These are phyloP conservation scores for Poeciliopsis presidionis DNA, from an alignment of 2,797 vertebrate species.

Conservation along the genomic window DNA sequence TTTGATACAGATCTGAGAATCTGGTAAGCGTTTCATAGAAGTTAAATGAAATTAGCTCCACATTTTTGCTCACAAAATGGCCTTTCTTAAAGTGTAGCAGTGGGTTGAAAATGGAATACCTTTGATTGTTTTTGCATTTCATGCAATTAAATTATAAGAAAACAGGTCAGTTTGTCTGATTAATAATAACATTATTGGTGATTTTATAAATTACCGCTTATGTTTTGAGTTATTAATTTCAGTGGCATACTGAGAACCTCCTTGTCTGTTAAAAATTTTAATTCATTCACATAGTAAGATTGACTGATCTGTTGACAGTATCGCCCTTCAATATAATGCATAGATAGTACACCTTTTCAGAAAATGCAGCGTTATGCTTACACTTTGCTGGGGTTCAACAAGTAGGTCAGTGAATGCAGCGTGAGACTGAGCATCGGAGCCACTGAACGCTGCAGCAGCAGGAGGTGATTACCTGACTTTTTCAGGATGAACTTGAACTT, in stretches of 20 bases:
- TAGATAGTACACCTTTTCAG: background rate
- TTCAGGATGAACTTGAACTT: background rate
- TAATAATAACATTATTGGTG: background rate
- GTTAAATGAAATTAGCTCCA: background rate
- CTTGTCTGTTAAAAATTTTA: background rate
- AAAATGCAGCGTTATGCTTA: conserved; percentile 7
- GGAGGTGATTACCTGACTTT: background rate
- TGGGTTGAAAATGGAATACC: background rate
- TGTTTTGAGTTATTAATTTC: background rate
- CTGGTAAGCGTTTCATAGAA: background rate
- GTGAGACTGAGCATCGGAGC: conserved; percentile 15
- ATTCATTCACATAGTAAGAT: background rate
- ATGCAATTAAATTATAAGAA: background rate
- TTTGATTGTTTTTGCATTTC: background rate
- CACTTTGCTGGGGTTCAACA: conserved; percentile 24
- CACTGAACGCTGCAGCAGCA: background rate
- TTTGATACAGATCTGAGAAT: background rate
- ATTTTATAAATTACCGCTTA: background rate
- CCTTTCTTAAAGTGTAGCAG: background rate
- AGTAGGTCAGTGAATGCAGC: conserved; percentile 39
- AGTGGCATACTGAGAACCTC: background rate
- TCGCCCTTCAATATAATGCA: background rate
- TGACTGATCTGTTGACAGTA: background rate
- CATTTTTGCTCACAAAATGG: background rate
- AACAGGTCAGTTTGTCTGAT: background rate